These are phyloP conservation scores for Arion vulgaris DNA, from an alignment of 1,140 invertebrate species.

Conservation along the genomic window DNA sequence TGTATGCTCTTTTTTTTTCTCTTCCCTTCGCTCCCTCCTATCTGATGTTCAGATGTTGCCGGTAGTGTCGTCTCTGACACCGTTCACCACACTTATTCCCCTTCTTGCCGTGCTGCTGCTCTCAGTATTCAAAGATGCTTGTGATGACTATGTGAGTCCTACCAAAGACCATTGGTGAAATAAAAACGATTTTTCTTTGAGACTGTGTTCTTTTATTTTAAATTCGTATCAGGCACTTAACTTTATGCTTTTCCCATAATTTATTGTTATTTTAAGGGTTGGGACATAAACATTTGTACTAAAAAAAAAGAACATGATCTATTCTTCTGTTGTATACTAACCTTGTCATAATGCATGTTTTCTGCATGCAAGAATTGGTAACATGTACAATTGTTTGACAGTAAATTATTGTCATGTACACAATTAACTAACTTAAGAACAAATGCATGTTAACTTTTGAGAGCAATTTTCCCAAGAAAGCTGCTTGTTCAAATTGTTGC, in stretches of 20 bases:
- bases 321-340: neutral
- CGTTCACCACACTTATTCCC: slow-evolving; percentile 96
- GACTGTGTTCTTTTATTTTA: neutral
- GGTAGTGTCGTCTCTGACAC: slow-evolving; percentile 96
- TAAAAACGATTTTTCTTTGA: neutral
- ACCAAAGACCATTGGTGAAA: neutral
- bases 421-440: no score
- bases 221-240: neutral
- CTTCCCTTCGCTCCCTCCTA: neutral
- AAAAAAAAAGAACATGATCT: no score
- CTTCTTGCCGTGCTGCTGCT: slow-evolving; percentile 94
- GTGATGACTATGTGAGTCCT: slow-evolving; percentile 96
- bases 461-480: no score
- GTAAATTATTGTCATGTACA: no score
- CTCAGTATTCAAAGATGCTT: slow-evolving; percentile 97
- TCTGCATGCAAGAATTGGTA: neutral
- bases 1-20: neutral
- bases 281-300: neutral
- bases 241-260: neutral
- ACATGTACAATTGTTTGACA: no score
- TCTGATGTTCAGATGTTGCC: slow-evolving; percentile 87
- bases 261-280: neutral
- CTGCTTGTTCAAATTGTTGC: no score
- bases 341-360: neutral
- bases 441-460: no score